These are phyloP conservation scores for Drosophila mauritiana DNA, from an alignment of 1,140 invertebrate species.

Conservation along the genomic window DNA sequence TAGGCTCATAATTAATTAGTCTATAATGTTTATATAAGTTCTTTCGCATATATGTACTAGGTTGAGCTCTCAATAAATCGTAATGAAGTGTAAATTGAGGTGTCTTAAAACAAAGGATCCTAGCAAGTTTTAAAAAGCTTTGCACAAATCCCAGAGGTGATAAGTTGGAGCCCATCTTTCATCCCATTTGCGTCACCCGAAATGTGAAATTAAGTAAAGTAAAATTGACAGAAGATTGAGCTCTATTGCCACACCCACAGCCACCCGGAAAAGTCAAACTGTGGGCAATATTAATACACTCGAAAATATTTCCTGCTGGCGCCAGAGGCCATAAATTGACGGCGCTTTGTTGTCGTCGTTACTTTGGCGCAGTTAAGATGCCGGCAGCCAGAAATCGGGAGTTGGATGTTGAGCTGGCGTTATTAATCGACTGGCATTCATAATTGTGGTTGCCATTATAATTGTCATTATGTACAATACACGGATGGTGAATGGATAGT, in stretches of 20 bases:
- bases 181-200: constrained; percentile 18
- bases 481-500: constrained; percentile 75
- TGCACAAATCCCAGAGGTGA: constrained; percentile 22
- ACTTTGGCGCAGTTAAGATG: constrained; percentile 15
- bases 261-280: not conserved
- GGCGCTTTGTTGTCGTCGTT: constrained; percentile 31
- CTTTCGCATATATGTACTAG: too few relatives aligned
- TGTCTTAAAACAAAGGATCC: not conserved
- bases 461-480: constrained; percentile 82
- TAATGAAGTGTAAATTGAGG: too few relatives aligned
- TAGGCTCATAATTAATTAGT: too few relatives aligned
- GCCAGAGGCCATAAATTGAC: constrained; percentile 41
- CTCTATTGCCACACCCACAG: constrained; percentile 6
- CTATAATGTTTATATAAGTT: too few relatives aligned
- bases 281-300: constrained; percentile 68
- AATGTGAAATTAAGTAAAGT: constrained; percentile 74
- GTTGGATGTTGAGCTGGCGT: constrained; percentile 41
- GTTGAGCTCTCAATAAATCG: too few relatives aligned
- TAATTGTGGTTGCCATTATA: constrained; percentile 82
- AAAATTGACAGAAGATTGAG: constrained; percentile 71
- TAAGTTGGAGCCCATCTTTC: constrained; percentile 15
- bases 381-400: constrained; percentile 19
- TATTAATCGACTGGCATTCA: constrained; percentile 81
- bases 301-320: constrained; percentile 55
- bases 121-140: not conserved